Percentiles rank a stretch among this genome's conserved stretches.
Evolutionary conservation across 2,888 invertebrate genomes (phyloP).

Genomic region (Aspidapion aeneum): DNA sequence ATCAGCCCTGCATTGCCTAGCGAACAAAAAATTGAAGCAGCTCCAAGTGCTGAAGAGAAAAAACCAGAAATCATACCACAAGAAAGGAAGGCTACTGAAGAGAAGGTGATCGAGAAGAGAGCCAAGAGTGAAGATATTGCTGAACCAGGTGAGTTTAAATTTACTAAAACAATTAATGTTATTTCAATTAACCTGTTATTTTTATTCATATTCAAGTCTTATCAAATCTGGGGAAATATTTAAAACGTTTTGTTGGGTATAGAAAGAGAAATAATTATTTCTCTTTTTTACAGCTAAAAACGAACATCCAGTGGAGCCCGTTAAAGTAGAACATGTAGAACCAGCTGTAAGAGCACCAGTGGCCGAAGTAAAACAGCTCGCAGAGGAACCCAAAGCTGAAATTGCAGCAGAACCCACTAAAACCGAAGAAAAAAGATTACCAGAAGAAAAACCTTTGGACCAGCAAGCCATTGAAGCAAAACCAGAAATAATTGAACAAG

Average conservation of each 20-base stretch:
- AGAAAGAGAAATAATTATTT: neutral
- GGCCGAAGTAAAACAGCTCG: conserved; percentile 16
- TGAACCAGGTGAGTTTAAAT: neutral
- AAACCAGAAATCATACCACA: conserved; percentile 24
- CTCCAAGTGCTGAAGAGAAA: conserved; percentile 33
- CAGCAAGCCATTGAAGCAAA: conserved; percentile 19
- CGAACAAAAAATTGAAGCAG: conserved; percentile 37
- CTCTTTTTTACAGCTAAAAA: conserved; percentile 1
- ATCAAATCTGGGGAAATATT: too few relatives aligned
- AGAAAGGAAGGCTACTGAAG: neutral
- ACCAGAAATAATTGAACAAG: conserved; percentile 19
- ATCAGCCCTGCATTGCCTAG: conserved; percentile 30
- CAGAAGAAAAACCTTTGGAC: conserved; percentile 38
- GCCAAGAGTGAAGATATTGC: conserved; percentile 1
- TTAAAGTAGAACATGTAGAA: conserved; percentile 9
- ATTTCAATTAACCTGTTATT: too few relatives aligned
- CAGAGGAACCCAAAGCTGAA: conserved; percentile 25
- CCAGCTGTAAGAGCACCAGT: conserved; percentile 8
- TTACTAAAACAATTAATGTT: too few relatives aligned
- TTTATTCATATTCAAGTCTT: too few relatives aligned
- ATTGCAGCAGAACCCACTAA: neutral
- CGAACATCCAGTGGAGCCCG: conserved; percentile 4
- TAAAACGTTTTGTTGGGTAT: too few relatives aligned
- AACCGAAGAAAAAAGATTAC: conserved; percentile 27
- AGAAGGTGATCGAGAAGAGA: neutral